These are phyloP conservation scores for Drosophila bocqueti DNA, from an alignment of 1,140 invertebrate genomes.

Conservation along the genomic window DNA sequence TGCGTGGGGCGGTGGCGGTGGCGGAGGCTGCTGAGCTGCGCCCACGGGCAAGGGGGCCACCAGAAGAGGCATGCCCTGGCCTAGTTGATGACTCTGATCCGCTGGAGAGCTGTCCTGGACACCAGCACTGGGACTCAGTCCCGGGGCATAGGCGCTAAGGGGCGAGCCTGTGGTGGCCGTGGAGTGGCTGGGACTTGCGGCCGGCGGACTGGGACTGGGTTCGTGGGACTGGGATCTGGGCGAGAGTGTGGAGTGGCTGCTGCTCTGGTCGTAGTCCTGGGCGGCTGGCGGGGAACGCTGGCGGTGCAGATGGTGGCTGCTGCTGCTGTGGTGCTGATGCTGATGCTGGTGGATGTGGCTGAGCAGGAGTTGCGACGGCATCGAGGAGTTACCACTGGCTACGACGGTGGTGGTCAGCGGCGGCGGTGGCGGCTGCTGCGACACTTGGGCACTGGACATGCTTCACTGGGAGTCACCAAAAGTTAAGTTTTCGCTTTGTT, in stretches of 20 bases:
- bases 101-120: constrained; percentile 19
- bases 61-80: constrained; percentile 63
- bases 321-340: constrained; percentile 21
- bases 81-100: constrained; percentile 6
- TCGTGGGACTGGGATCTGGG: constrained; percentile 55
- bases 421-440: constrained; percentile 75
- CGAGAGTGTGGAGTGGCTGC: constrained; percentile 71
- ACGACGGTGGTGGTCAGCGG: constrained; percentile 35
- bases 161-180: constrained; percentile 70
- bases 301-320: constrained; percentile 50
- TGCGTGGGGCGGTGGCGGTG: constrained; percentile 47
- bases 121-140: constrained; percentile 48
- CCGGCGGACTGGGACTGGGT: constrained; percentile 54
- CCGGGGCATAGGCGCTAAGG: constrained; percentile 54
- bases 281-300: constrained; percentile 28
- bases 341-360: constrained; percentile 73
- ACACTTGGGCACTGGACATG: constrained; percentile 84
- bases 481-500: constrained; percentile 6
- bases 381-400: constrained; percentile 37
- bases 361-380: constrained; percentile 75
- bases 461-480: constrained; percentile 49
- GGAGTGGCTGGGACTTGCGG: constrained; percentile 68
- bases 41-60: constrained; percentile 71
- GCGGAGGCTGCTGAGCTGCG: constrained; percentile 18
- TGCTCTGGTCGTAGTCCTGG: constrained; percentile 72